Evolutionary conservation across 2,888 invertebrate genomes (phyloP).

Genomic region (Athalia circularis): DNA sequence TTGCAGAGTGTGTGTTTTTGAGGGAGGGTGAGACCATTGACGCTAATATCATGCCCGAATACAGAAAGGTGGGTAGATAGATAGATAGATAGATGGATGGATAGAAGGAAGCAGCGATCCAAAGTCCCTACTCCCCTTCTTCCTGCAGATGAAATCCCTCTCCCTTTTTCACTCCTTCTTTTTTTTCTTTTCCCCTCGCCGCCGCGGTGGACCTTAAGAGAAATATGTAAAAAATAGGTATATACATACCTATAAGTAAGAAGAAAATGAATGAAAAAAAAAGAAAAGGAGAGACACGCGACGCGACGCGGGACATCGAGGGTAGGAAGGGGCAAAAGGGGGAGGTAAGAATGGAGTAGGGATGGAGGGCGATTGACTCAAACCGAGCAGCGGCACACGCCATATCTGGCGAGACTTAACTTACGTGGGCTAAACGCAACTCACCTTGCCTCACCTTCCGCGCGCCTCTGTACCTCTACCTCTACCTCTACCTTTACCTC

Average conservation of each 20-base stretch:
- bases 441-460: slow-evolving; percentile 59
- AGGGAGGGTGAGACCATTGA: slow-evolving; percentile 45
- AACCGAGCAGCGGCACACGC: slow-evolving; percentile 68
- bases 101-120: slow-evolving; percentile 32
- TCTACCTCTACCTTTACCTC: slow-evolving; percentile 53
- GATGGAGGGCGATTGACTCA: slow-evolving; percentile 56
- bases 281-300: slow-evolving; percentile 31
- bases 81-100: slow-evolving; percentile 35
- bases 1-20: slow-evolving; percentile 3
- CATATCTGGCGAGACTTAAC: slow-evolving; percentile 71
- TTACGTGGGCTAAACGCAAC: slow-evolving; percentile 67
- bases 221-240: too few species aligned
- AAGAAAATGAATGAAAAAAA: neutral
- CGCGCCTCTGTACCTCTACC: slow-evolving; percentile 49
- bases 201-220: neutral
- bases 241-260: too few species aligned
- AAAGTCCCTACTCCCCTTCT: slow-evolving; percentile 21
- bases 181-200: neutral
- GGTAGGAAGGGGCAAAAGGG: slow-evolving; percentile 39
- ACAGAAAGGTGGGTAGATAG: slow-evolving; percentile 41
- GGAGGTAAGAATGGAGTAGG: slow-evolving; percentile 47
- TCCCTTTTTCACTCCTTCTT: neutral
- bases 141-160: too few species aligned
- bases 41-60: slow-evolving; percentile 45
- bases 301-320: slow-evolving; percentile 37